A percentile compares a stretch with the other conserved stretches of the same genome.
phyloP scores from a whole-genome alignment of 2,888 invertebrate genomes.

The Lingula anatina region DNA sequence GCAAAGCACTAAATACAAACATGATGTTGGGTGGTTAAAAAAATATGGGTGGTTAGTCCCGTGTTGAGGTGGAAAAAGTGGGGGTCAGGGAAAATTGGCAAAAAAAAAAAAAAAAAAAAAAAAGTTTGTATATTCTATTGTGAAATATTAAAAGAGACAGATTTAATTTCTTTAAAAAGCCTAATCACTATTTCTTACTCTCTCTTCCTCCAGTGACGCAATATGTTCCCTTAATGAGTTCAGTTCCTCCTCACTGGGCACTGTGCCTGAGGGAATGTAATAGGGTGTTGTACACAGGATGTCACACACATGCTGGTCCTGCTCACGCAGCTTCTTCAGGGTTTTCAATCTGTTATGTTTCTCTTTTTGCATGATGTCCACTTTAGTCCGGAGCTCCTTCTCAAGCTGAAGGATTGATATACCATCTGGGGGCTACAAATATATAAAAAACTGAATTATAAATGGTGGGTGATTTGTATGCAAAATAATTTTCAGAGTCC shows the following conservation, averaged over 20 bases:
- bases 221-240: constrained; percentile 40
- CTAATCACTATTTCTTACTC: too few species aligned
- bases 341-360: constrained; percentile 39
- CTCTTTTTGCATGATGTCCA: constrained; percentile 33
- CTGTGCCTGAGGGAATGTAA: constrained; percentile 41
- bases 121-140: too few species aligned
- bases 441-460: background rate
- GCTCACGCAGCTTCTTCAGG: constrained; percentile 28
- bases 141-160: too few species aligned
- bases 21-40: too few species aligned
- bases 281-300: constrained; percentile 38
- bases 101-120: too few species aligned
- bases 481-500: background rate
- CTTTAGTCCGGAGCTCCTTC: constrained; percentile 29
- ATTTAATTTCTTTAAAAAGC: too few species aligned
- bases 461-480: background rate
- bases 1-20: too few species aligned
- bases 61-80: too few species aligned
- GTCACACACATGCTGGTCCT: constrained; percentile 44
- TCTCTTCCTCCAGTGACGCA: constrained; percentile 34
- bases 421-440: constrained; percentile 13
- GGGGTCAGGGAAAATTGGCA: too few species aligned
- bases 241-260: constrained; percentile 39
- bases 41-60: too few species aligned
- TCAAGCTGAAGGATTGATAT: constrained; percentile 34